Evolutionary conservation across 2,888 invertebrate genomes (phyloP), one percentile per base, ranked within the genome.

Genomic region (Chloroclysta siterata): DNA sequence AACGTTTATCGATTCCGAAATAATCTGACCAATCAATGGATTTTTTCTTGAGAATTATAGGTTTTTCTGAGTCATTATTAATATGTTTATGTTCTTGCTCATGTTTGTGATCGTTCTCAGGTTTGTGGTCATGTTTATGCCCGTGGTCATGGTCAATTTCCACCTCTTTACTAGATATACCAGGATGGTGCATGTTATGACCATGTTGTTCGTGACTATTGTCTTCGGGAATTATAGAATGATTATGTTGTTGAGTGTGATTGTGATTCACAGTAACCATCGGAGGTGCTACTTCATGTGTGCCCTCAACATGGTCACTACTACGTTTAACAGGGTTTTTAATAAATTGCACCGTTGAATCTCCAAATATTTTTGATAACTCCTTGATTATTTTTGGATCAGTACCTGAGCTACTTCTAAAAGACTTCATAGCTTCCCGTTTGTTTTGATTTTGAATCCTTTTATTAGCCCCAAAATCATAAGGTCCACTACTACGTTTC

Each of bases 1-100:
- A 14, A 64, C 97, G 95, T 68, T 95, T 94, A 81, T 98, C 97
- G 66, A 97, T 94, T 0, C 98, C 98, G 78, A 97, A 97, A 79
- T 98, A 97, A 75, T 97, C 95, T 0, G 97, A 96, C 97, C 97
- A 98, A 77, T 97, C 95, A 65, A 97, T 94, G 0, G 96, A 96
- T 83, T 97, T 97, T 86, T 97, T 97, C 68, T 95, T 95, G 7
- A 96, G 83, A 29, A 91, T 89, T 46, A 94, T 91, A 8, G 92
- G 89, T 71, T 93, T 94, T 39, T 93, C 93, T 15, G 81, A 72
- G 57, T 86, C 83, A 15, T 69, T 69, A 15, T 59, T 28, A 6
- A 5, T 39, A 57, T 60, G 17, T 53, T 57, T 56, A 17, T 61
- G 62, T 22, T 71, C 72, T 53, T 81, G 69, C n/a, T 82, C 79